Conservation (phyloP, 2,113 vertebrate species). For the Actenoides hombroni region DNA sequence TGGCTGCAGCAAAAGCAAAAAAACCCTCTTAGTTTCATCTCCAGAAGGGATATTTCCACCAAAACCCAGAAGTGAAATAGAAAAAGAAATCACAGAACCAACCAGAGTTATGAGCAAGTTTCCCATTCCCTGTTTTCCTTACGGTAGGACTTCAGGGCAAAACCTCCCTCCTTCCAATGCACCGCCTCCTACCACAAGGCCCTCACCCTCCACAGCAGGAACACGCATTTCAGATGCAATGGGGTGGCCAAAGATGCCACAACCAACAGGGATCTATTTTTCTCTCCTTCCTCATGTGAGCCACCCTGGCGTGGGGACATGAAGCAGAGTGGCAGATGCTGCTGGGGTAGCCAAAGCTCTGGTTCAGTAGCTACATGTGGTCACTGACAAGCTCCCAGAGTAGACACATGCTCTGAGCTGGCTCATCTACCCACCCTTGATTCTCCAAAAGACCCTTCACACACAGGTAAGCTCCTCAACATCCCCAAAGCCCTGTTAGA, state of each 20-base stretch:
- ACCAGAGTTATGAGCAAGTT: neutral
- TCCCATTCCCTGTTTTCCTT: neutral
- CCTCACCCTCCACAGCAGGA: accelerated
- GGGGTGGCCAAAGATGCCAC: neutral
- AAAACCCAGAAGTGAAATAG: neutral
- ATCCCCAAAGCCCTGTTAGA: neutral
- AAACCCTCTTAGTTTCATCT: neutral
- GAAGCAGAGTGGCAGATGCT: neutral
- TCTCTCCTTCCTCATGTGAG: neutral
- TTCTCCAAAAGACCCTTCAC: neutral
- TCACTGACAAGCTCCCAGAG: neutral
- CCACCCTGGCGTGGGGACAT: neutral
- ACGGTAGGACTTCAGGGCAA: neutral
- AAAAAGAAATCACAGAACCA: neutral
- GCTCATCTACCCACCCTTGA: neutral
- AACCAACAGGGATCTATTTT: neutral
- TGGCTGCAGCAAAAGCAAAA: conserved; percentile 5
- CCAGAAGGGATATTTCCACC: neutral
- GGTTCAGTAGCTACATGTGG: conserved; percentile 1
- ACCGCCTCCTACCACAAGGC: neutral
- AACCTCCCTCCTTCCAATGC: neutral
- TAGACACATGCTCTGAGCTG: accelerated
- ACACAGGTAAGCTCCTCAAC: neutral
- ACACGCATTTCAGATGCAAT: accelerated
- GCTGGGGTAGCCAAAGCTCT: neutral